Percentiles rank a stretch among this genome's conserved stretches.
These are phyloP conservation scores for Hassar affinis DNA, from an alignment of 2,113 vertebrate species.

Conservation along the genomic window DNA sequence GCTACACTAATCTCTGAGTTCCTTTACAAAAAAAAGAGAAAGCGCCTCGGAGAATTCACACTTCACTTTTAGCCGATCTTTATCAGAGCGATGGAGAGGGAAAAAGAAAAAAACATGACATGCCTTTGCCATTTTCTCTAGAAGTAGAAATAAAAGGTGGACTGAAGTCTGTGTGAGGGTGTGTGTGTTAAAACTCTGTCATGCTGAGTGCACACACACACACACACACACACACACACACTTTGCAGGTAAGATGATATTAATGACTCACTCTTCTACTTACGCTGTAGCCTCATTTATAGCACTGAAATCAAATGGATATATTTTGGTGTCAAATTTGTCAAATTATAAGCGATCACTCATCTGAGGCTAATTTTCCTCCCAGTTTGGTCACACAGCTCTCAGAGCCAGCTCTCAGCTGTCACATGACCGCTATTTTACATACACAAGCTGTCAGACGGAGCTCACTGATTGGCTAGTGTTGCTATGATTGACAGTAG, in stretches of 20 bases:
- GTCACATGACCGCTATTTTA: background rate
- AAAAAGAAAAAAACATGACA: conserved; percentile 49
- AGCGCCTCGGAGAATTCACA: conserved; percentile 47
- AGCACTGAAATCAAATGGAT: background rate
- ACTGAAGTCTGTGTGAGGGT: conserved; percentile 51
- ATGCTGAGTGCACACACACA: no score
- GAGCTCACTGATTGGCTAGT: background rate
- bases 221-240: background rate
- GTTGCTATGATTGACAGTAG: background rate
- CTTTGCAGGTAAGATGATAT: conserved; percentile 64
- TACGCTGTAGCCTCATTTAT: background rate
- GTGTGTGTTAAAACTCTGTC: no score
- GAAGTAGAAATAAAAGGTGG: conserved; percentile 55
- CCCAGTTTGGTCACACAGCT: background rate
- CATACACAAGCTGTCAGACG: background rate
- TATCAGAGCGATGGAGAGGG: conserved; percentile 55
- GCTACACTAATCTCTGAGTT: background rate
- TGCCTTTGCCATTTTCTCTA: conserved; percentile 49
- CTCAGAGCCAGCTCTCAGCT: background rate
- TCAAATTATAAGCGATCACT: no score
- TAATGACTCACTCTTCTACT: conserved; percentile 72
- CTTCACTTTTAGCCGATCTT: conserved; percentile 61
- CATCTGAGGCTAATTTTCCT: background rate
- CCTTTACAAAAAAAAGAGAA: background rate
- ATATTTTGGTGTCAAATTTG: no score